Evolutionary conservation across 2,888 invertebrate genomes (phyloP), one percentile per base, ranked within the genome.

Genomic region (Acanthococcus lagerstroemiae): DNA sequence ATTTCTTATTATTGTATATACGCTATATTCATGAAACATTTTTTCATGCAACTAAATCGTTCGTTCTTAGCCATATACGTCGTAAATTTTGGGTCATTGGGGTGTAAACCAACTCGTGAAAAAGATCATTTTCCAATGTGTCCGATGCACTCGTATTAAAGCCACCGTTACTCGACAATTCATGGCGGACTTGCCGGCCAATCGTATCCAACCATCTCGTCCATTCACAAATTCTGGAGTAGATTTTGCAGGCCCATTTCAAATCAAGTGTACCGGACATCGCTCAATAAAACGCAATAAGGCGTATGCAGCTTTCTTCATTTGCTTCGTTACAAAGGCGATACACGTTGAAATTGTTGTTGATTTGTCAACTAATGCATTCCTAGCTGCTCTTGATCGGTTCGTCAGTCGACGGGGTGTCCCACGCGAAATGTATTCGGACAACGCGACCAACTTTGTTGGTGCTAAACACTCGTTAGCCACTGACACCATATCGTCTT

Each of bases 381-480:
- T 60, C 26, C n/a, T 46, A 21, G 5, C 6, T 4, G 5, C 17
- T 5, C 19, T 69, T 30, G 48, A 61, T 15, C 67, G 72, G 25
- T 73, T 73, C 30, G 61, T 69, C 0, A 61, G 70, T 5, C 60
- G 72, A 12, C 66, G 72, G n/a, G 72, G 73, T 0, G 15, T 52
- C 0, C 69, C 69, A 9, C 9, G n/a, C 0, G 57, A 63, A 7
- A 37, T 72, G 0, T 52, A 54, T 17, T 55, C 54, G 22, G 63
- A 63, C 19, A 54, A 63, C 24, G 63, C 17, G 5, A 63, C 54
- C 4, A 55, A 63, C 44, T 63, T 63, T 19, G 25, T 54, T 4
- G 63, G 54, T 4, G 27, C 37, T 4, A 27, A 5, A 9, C 52
- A 63, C 22, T 4, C 6, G 9, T 37, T 63, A 9, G 48, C 6